Evolutionary conservation across 1,140 invertebrate species (phyloP).

Genomic region (Lepidurus couesii): DNA sequence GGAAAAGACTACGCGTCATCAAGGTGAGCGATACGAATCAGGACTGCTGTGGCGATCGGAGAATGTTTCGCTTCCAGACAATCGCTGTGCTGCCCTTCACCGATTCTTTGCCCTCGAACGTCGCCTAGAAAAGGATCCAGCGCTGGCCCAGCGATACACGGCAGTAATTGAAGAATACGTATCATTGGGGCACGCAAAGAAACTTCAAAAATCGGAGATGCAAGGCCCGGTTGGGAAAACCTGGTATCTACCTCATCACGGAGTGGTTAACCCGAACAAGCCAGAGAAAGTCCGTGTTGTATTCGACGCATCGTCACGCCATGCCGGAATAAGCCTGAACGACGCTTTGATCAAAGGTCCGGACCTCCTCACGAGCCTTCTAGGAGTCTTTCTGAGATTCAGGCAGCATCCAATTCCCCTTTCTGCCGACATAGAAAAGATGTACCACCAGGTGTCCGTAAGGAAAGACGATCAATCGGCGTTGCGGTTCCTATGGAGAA

Average conservation of each 20-base stretch:
- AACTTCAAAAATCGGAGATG: background rate
- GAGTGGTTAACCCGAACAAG: conserved; percentile 31
- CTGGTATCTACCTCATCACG: conserved; percentile 37
- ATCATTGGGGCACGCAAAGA: background rate
- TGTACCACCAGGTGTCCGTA: conserved; percentile 35
- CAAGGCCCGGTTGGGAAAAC: background rate
- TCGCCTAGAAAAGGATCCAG: background rate
- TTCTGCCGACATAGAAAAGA: conserved; percentile 35
- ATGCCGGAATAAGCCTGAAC: conserved; percentile 32
- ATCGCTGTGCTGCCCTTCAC: background rate
- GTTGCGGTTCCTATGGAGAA: conserved; percentile 39
- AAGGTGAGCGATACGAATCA: conserved; percentile 16
- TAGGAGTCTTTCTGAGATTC: conserved; percentile 35
- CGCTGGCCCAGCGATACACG: background rate
- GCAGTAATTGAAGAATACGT: background rate
- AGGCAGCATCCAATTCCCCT: conserved; percentile 30
- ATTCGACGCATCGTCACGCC: conserved; percentile 36
- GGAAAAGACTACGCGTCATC: background rate
- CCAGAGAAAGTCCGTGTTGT: conserved; percentile 36
- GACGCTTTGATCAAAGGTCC: conserved; percentile 33
- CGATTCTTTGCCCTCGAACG: background rate
- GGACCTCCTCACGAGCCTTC: conserved; percentile 32
- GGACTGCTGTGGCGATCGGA: background rate
- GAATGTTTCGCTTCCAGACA: background rate
- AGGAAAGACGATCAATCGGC: conserved; percentile 31